phyloP scores from a whole-genome alignment of 1,140 invertebrate genomes.

The Drosophila sechellia region DNA sequence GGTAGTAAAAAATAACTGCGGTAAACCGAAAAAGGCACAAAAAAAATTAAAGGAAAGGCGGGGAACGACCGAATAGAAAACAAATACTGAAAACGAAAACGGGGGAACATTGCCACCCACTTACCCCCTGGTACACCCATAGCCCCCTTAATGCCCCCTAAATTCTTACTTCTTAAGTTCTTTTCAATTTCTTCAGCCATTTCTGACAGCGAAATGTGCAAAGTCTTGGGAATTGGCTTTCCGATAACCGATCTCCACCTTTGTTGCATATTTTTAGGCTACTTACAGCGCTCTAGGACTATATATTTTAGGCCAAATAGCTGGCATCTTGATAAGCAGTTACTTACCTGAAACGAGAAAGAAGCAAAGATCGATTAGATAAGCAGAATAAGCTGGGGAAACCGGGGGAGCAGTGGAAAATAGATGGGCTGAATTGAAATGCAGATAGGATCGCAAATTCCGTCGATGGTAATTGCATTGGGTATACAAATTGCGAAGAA shows the following conservation, averaged over 20 bases:
- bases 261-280: slow-evolving; percentile 47
- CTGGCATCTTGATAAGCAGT: slow-evolving; percentile 28
- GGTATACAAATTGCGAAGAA: slow-evolving; percentile 11
- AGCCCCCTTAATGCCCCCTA: background rate
- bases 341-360: slow-evolving; percentile 62
- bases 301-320: background rate
- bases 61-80: slow-evolving; percentile 59
- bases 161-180: slow-evolving; percentile 20
- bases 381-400: slow-evolving; percentile 1
- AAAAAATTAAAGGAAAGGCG: slow-evolving; percentile 66
- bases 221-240: slow-evolving; percentile 40
- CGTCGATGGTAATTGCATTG: slow-evolving; percentile 34
- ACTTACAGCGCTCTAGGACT: slow-evolving; percentile 46
- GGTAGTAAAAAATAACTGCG: slow-evolving; percentile 83
- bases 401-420: background rate
- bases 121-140: slow-evolving; percentile 21
- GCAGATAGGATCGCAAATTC: slow-evolving; percentile 14
- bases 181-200: slow-evolving; percentile 35
- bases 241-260: slow-evolving; percentile 27
- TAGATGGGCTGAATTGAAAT: slow-evolving; percentile 13
- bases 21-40: slow-evolving; percentile 82
- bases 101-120: slow-evolving; percentile 36
- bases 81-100: slow-evolving; percentile 69
- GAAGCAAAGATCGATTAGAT: slow-evolving; percentile 32
- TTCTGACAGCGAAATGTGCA: slow-evolving; percentile 48